Evolutionary conservation across 2,113 vertebrate genomes (phyloP).

Genomic region (Todiramphus saurophagus): DNA sequence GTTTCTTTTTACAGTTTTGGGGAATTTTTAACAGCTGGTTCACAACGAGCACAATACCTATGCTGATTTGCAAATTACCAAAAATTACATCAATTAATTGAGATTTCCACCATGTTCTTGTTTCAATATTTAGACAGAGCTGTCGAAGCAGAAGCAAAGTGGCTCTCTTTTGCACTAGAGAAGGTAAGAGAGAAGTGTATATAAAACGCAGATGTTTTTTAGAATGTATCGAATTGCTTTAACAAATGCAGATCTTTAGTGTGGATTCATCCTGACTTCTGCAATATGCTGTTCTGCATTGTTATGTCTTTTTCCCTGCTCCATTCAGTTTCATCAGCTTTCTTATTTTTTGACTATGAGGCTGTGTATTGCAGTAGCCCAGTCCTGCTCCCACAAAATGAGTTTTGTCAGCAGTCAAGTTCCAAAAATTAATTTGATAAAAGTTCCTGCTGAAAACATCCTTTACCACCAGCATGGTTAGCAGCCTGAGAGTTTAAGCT

Average conservation of each 20-base stretch:
- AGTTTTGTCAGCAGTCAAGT: not conserved
- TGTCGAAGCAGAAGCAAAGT: slow-evolving; percentile 87
- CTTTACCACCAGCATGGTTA: not conserved
- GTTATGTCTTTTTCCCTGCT: not conserved
- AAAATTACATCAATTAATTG: not conserved
- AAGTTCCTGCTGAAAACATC: not conserved
- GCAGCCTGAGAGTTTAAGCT: not conserved
- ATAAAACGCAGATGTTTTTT: not conserved
- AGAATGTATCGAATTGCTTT: not conserved
- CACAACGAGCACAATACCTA: not conserved
- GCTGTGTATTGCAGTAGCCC: not conserved
- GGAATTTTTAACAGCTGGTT: not conserved
- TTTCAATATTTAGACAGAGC: slow-evolving; percentile 77
- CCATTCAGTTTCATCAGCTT: not conserved
- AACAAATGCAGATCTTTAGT: not conserved
- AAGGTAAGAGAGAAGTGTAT: slow-evolving; percentile 77
- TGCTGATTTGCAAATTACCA: not conserved
- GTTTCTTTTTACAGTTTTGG: not conserved
- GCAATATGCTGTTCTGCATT: not conserved
- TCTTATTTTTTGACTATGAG: not conserved
- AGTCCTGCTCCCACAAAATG: not conserved
- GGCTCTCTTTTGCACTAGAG: slow-evolving; percentile 83
- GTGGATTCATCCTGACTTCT: not conserved
- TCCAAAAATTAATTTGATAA: not conserved
- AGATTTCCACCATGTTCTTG: slow-evolving; percentile 33